A percentile compares a stretch with the other conserved stretches of the same genome.
phyloP scores from a whole-genome alignment of 1,140 invertebrate genomes.

The Ceratoteleas bidentatus region DNA sequence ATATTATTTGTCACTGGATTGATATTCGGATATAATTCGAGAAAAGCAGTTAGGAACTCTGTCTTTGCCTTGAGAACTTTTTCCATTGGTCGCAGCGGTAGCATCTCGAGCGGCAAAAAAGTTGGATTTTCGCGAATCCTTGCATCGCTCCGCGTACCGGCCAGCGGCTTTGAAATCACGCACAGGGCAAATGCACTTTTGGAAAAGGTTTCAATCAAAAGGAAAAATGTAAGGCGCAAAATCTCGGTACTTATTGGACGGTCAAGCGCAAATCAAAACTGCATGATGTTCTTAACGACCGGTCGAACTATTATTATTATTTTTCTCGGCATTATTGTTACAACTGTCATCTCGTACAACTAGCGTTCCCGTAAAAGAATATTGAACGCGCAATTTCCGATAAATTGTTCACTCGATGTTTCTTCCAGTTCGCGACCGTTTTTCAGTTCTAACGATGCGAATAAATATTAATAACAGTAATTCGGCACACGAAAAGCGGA shows the following conservation, averaged over 20 bases:
- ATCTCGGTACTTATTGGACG: no score
- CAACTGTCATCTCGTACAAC: no score
- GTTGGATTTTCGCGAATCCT: constrained; percentile 8
- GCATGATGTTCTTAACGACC: no score
- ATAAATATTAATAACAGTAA: constrained; percentile 39
- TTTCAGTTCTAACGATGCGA: background rate
- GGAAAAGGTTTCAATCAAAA: constrained; percentile 1
- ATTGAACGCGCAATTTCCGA: background rate
- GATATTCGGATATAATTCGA: no score
- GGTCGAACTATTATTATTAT: no score
- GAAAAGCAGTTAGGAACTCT: constrained; percentile 40
- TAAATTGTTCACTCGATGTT: no score
- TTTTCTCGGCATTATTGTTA: no score
- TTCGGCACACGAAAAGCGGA: constrained; percentile 19
- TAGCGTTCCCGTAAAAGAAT: no score
- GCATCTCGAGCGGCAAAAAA: constrained; percentile 21
- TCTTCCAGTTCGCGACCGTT: no score
- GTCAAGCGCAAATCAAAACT: no score
- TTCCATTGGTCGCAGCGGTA: constrained; percentile 23
- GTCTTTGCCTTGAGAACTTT: constrained; percentile 20
- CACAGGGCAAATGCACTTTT: constrained; percentile 6
- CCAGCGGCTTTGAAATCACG: constrained; percentile 14
- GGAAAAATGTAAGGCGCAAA: no score
- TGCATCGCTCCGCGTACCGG: constrained; percentile 19
- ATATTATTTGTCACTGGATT: no score